These are phyloP conservation scores for Pseudomyrmex dendroicus DNA, from an alignment of 1,140 invertebrate species.

Conservation along the genomic window DNA sequence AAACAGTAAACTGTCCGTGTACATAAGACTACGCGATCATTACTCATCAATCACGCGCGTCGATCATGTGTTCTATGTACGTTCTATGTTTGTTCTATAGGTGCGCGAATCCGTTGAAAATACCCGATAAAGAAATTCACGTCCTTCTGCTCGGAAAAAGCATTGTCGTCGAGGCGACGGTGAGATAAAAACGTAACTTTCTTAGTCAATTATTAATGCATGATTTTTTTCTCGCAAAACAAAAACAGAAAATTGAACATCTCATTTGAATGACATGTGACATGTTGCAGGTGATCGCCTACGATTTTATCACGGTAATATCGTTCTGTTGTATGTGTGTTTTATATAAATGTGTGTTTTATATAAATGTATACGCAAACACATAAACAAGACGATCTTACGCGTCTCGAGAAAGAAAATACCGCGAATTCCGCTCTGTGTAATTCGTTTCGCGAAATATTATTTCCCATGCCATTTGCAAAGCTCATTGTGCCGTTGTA, in stretches of 20 bases:
- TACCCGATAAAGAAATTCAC: slow-evolving; percentile 21
- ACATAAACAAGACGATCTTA: too few relatives aligned
- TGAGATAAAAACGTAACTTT: slow-evolving; percentile 5
- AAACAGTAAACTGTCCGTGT: slow-evolving; percentile 73
- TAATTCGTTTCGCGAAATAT: neutral
- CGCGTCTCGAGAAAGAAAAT: too few relatives aligned
- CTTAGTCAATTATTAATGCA: neutral
- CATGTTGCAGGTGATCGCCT: neutral
- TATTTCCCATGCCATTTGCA: slow-evolving; percentile 54
- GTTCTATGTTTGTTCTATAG: slow-evolving; percentile 61
- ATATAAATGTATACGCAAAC: too few relatives aligned
- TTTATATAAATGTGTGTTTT: neutral
- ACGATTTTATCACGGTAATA: slow-evolving; percentile 16
- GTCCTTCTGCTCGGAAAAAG: neutral
- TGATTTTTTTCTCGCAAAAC: neutral
- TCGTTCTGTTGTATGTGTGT: neutral
- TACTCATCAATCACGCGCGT: slow-evolving; percentile 71
- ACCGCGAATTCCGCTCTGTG: too few relatives aligned
- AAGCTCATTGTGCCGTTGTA: slow-evolving; percentile 29
- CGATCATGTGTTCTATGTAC: slow-evolving; percentile 67
- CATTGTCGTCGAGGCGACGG: neutral
- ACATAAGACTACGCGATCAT: slow-evolving; percentile 71
- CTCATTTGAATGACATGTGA: slow-evolving; percentile 11
- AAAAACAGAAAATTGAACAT: neutral
- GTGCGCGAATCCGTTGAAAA: slow-evolving; percentile 66